phyloP scores from a whole-genome alignment of 2,113 vertebrate species.

The Harpagus bidentatus region DNA sequence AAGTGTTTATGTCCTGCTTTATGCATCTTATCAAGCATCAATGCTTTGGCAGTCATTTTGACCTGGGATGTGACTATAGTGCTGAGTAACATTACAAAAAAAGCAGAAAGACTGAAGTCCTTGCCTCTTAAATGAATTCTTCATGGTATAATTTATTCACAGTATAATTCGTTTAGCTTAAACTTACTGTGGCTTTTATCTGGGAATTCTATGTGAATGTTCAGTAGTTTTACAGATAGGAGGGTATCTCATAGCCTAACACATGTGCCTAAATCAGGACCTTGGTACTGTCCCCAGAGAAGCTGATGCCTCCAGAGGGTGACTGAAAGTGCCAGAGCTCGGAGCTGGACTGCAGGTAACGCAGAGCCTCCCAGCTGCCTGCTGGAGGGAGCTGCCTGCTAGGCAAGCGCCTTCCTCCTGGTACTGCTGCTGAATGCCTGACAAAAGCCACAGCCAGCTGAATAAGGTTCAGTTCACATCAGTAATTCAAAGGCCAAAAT shows the following conservation, averaged over 20 bases:
- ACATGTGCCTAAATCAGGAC: neutral
- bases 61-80: neutral
- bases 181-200: neutral
- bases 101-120: neutral
- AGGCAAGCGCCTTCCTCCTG: accelerated
- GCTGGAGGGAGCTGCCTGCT: neutral
- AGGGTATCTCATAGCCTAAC: neutral
- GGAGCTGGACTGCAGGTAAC: neutral
- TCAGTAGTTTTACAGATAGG: neutral
- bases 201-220: neutral
- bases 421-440: neutral
- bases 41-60: neutral
- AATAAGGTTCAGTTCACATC: neutral
- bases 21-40: neutral
- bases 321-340: neutral
- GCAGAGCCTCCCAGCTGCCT: neutral
- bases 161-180: neutral
- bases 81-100: neutral
- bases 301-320: neutral
- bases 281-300: neutral
- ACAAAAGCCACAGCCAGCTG: neutral
- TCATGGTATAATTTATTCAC: neutral
- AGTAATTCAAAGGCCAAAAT: neutral
- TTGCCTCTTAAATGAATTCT: neutral
- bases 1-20: neutral